Evolutionary conservation across 2,797 vertebrate genomes (phyloP), one percentile per base, ranked within the genome.

Genomic region (Molossus alvarezi): DNA sequence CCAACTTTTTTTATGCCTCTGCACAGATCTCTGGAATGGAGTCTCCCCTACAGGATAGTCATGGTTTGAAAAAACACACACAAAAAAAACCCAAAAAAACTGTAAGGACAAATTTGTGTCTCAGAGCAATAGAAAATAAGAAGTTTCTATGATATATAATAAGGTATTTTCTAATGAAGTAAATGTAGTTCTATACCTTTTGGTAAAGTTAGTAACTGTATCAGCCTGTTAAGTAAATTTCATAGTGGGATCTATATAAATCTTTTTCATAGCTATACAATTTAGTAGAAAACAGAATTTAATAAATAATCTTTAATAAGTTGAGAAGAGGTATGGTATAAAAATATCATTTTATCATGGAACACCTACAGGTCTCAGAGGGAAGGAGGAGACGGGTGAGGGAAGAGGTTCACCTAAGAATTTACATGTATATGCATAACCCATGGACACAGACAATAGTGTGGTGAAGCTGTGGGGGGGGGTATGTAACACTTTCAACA

Each of bases 261-360:
- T 65, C 2, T 1, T 60, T 91, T 93, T 0, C 1, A n/a, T 33
- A 75, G 29, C 1, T 58, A n/a, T 69, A 72, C 1, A 75, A 12
- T 15, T 80, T 48, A 83, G 3, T 5, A 89, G 3, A 91, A 72
- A 82, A 13, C 7, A 25, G 12, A 77, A 3, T 72, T 65, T 64
- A 85, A 71, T 23, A 93, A 92, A 51, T 73, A 91, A 55, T 58
- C 7, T 45, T 86, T 77, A 13, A 3, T 77, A 72, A 73, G 18
- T 23, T 53, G 5, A 76, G 12, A 80, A 57, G 4, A 29, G 1
- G 1, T 23, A 79, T 84, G 60, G 3, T 90, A 2, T 0, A 77
- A 92, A 20, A 20, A 48, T 18, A 51, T 77, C 1, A 73, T 81
- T 73, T 90, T 88, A 21, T 77, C 62, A 60, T 88, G 58, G 41